phyloP scores from a whole-genome alignment of 2,888 invertebrate species.

The Nephrotoma flavescens region DNA sequence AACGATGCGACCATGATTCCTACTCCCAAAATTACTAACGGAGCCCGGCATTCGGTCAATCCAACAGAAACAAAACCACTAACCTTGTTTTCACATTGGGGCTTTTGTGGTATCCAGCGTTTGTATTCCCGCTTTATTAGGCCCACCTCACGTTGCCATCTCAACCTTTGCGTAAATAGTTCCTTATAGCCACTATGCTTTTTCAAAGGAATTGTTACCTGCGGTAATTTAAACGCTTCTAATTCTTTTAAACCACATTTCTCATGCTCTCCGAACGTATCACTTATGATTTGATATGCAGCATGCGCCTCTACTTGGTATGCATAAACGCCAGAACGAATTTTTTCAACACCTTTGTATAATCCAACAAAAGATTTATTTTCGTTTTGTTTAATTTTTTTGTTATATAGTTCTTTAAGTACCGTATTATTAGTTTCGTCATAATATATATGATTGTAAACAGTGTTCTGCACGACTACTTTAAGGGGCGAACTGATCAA shows the following conservation, averaged over 20 bases:
- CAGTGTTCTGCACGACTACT: slow-evolving; percentile 42
- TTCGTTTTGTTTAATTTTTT: slow-evolving; percentile 40
- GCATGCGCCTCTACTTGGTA: slow-evolving; percentile 44
- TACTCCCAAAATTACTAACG: slow-evolving; percentile 30
- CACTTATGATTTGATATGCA: slow-evolving; percentile 43
- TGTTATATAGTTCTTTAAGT: slow-evolving; percentile 36
- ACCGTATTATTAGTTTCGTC: slow-evolving; percentile 39
- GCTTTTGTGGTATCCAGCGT: slow-evolving; percentile 39
- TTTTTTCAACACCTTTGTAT: slow-evolving; percentile 37
- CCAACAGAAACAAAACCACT: slow-evolving; percentile 40
- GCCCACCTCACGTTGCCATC: slow-evolving; percentile 45
- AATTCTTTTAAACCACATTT: slow-evolving; percentile 45
- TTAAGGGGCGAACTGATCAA: slow-evolving; percentile 39
- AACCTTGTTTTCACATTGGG: slow-evolving; percentile 35
- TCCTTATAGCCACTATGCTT: slow-evolving; percentile 43
- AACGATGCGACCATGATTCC: slow-evolving; percentile 19
- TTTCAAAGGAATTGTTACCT: slow-evolving; percentile 37
- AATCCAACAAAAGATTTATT: slow-evolving; percentile 38
- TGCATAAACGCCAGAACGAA: slow-evolving; percentile 40
- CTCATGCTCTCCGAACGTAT: slow-evolving; percentile 44
- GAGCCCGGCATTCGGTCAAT: slow-evolving; percentile 38
- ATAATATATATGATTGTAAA: slow-evolving; percentile 42
- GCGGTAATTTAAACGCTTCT: slow-evolving; percentile 41
- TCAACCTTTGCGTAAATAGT: slow-evolving; percentile 35
- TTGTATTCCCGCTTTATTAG: slow-evolving; percentile 36